Conservation (phyloP, 2,888 invertebrate genomes). For the Scaptomyza parva region DNA sequence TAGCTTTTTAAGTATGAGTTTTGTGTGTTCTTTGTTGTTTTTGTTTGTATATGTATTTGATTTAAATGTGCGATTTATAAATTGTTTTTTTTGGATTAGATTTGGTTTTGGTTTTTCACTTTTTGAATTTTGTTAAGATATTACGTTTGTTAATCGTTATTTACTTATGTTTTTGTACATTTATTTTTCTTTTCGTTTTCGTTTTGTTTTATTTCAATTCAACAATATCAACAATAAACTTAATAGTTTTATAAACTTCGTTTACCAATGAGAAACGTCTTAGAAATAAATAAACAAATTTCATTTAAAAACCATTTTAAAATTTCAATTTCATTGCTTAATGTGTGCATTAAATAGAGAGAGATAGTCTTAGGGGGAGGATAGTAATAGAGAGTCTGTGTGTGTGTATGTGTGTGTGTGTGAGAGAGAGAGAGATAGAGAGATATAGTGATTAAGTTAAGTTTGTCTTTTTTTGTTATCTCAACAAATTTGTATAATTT, state of each 20-base stretch:
- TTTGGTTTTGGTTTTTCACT: not conserved
- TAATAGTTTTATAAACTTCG: slow-evolving; percentile 51
- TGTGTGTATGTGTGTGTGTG: not conserved
- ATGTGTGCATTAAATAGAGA: slow-evolving; percentile 30
- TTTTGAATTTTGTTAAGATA: slow-evolving; percentile 6
- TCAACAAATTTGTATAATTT: slow-evolving; percentile 58
- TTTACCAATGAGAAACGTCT: slow-evolving; percentile 51
- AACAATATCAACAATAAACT: slow-evolving; percentile 66
- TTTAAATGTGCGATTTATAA: slow-evolving; percentile 43
- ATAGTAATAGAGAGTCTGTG: slow-evolving; percentile 10
- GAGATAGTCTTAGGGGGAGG: slow-evolving; percentile 4
- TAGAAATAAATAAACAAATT: slow-evolving; percentile 49
- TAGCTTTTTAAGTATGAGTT: slow-evolving; percentile 21
- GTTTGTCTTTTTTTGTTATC: slow-evolving; percentile 21
- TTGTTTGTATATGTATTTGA: slow-evolving; percentile 31
- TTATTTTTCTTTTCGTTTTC: slow-evolving; percentile 32
- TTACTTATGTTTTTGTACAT: slow-evolving; percentile 6
- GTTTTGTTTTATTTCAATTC: slow-evolving; percentile 35
- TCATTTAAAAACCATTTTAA: slow-evolving; percentile 33
- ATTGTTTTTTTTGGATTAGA: slow-evolving; percentile 23
- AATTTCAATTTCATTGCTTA: slow-evolving; percentile 46
- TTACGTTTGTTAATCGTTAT: too few relatives aligned
- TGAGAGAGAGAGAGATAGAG: slow-evolving; percentile 13
- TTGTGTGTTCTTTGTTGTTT: too few relatives aligned
- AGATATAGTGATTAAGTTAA: slow-evolving; percentile 16